Conservation (phyloP, 2,888 invertebrate genomes). For the Notocelia uddmanniana region DNA sequence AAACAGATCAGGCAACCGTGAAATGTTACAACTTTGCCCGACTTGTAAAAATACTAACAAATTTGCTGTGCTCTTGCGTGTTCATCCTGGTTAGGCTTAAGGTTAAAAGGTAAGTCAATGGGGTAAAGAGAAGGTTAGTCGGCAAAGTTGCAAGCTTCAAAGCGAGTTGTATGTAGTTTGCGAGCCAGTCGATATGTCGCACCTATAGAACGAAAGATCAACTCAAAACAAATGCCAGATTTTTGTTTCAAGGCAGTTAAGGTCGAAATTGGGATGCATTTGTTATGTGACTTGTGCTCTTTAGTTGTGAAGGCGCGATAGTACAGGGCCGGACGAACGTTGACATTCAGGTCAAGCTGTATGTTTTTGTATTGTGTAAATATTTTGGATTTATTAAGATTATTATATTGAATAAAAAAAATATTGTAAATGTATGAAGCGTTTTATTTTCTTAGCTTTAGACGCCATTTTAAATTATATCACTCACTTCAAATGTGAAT, state of each 20-base stretch:
- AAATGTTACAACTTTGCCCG: slow-evolving; percentile 14
- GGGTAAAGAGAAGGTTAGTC: background rate
- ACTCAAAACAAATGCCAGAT: slow-evolving; percentile 32
- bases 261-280: slow-evolving; percentile 32
- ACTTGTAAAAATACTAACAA: background rate
- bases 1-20: background rate
- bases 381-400: slow-evolving; percentile 87
- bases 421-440: slow-evolving; percentile 78
- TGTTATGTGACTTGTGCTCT: slow-evolving; percentile 32
- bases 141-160: slow-evolving; percentile 17
- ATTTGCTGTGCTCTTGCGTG: too few relatives aligned
- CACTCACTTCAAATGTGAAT: background rate
- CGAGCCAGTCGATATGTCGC: slow-evolving; percentile 35
- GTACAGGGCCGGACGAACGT: slow-evolving; percentile 63
- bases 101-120: background rate
- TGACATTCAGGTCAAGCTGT: slow-evolving; percentile 77
- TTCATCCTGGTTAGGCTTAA: background rate
- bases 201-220: slow-evolving; percentile 25
- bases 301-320: slow-evolving; percentile 29
- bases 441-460: slow-evolving; percentile 67
- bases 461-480: background rate
- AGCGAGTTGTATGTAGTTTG: background rate
- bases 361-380: slow-evolving; percentile 86
- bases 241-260: slow-evolving; percentile 12
- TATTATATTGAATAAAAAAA: slow-evolving; percentile 86